Percentiles rank a stretch among this genome's conserved stretches.
These are phyloP conservation scores for Drosophila merina DNA, from an alignment of 2,888 invertebrate genomes.

Conservation along the genomic window DNA sequence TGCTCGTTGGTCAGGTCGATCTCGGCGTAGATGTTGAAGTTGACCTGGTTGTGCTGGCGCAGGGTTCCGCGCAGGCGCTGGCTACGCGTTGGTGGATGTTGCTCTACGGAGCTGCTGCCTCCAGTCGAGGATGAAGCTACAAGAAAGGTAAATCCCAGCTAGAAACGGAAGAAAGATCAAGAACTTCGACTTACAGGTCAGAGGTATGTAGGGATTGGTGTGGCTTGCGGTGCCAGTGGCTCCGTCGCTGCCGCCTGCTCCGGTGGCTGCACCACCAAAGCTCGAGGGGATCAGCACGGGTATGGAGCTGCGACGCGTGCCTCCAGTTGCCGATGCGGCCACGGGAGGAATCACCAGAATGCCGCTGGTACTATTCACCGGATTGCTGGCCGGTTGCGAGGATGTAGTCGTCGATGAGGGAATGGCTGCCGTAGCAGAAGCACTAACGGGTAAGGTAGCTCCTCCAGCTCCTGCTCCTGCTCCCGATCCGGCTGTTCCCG, in stretches of 20 bases:
- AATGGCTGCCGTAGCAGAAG: slow-evolving; percentile 7
- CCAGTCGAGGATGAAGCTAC: not conserved
- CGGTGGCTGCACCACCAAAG: not conserved
- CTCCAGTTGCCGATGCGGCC: slow-evolving; percentile 33
- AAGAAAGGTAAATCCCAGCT: not conserved
- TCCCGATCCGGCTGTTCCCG: slow-evolving; percentile 14
- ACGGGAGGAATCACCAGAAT: slow-evolving; percentile 8
- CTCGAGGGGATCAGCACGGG: slow-evolving; percentile 70
- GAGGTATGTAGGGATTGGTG: slow-evolving; percentile 12
- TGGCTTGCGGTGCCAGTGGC: not conserved
- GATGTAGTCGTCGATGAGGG: not conserved
- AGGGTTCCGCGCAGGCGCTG: slow-evolving; percentile 37
- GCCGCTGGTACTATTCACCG: not conserved
- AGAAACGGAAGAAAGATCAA: not conserved
- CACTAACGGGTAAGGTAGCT: not conserved
- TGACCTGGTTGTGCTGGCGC: slow-evolving; percentile 42
- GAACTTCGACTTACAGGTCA: slow-evolving; percentile 9
- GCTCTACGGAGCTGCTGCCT: slow-evolving; percentile 8
- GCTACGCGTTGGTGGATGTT: slow-evolving; percentile 24
- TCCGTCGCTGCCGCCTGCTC: not conserved
- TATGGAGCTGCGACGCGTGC: slow-evolving; percentile 71
- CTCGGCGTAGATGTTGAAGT: slow-evolving; percentile 68
- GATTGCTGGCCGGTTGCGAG: not conserved
- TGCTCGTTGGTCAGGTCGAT: slow-evolving; percentile 67
- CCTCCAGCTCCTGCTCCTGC: slow-evolving; percentile 1